Percentiles rank a stretch among this genome's conserved stretches.
phyloP scores from a whole-genome alignment of 2,888 invertebrate genomes.

The Cephalotes varians region DNA sequence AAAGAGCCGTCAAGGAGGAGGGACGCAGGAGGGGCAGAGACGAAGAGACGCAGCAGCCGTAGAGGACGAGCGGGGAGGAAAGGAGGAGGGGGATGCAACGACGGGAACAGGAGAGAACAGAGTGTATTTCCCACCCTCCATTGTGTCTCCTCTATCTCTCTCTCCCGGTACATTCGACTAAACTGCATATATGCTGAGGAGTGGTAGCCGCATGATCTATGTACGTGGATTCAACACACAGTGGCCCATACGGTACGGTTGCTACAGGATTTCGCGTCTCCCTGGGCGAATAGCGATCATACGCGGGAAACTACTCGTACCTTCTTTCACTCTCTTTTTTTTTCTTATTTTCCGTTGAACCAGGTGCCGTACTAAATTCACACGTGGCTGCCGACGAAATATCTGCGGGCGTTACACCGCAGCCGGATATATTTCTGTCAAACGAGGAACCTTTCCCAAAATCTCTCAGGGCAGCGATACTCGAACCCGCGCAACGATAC shows the following conservation, averaged over 20 bases:
- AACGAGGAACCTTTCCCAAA: constrained; percentile 11
- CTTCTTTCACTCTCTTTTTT: constrained; percentile 12
- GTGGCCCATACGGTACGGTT: constrained; percentile 45
- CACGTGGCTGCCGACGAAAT: constrained; percentile 48
- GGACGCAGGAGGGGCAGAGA: constrained; percentile 57
- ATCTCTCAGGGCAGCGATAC: neutral
- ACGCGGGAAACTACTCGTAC: constrained; percentile 20
- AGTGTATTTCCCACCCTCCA: constrained; percentile 41
- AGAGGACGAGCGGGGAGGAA: neutral
- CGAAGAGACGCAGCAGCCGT: constrained; percentile 21
- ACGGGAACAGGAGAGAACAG: constrained; percentile 28
- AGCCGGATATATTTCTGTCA: constrained; percentile 9
- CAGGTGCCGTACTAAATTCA: constrained; percentile 60
- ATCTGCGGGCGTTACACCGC: neutral
- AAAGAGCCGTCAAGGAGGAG: constrained; percentile 41
- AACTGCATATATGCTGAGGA: constrained; percentile 40
- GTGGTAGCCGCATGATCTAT: constrained; percentile 41
- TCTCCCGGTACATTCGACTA: constrained; percentile 50
- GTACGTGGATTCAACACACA: constrained; percentile 54
- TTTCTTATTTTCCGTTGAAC: constrained; percentile 30
- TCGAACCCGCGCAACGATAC: neutral
- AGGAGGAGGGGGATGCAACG: constrained; percentile 1
- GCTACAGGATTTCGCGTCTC: constrained; percentile 59
- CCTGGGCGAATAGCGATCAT: constrained; percentile 53
- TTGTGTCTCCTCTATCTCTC: constrained; percentile 51